These are phyloP conservation scores for Ametastegia equiseti DNA, from an alignment of 2,888 invertebrate genomes.

Conservation along the genomic window DNA sequence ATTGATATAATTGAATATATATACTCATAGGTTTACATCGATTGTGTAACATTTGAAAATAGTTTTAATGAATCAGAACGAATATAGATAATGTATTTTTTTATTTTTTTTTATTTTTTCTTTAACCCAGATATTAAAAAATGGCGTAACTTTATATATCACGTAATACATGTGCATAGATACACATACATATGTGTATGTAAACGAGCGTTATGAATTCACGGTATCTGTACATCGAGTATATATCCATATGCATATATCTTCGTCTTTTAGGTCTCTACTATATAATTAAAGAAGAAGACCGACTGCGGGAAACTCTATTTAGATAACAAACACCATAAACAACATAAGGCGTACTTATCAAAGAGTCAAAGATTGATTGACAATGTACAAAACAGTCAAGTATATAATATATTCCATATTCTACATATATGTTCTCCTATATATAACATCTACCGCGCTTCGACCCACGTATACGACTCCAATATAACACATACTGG, in stretches of 20 bases:
- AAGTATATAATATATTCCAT: no score
- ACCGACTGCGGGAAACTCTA: slow-evolving; percentile 41
- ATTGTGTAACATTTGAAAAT: background rate
- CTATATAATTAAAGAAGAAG: slow-evolving; percentile 23
- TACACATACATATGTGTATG: no score
- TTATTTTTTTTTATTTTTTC: background rate
- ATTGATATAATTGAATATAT: background rate
- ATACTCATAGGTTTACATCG: background rate
- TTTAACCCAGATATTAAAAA: slow-evolving; percentile 41
- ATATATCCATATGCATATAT: background rate
- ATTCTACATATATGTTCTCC: no score
- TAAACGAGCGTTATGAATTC: slow-evolving; percentile 12
- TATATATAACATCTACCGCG: background rate
- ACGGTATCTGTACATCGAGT: background rate
- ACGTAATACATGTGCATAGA: no score
- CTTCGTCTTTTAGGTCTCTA: background rate
- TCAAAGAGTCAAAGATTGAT: slow-evolving; percentile 63
- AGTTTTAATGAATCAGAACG: background rate
- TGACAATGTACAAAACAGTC: slow-evolving; percentile 57
- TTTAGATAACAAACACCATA: slow-evolving; percentile 43
- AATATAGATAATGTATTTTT: background rate
- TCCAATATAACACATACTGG: background rate
- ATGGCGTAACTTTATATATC: slow-evolving; percentile 37
- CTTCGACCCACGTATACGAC: background rate
- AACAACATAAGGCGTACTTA: slow-evolving; percentile 39